phyloP scores from a whole-genome alignment of 2,113 vertebrate genomes.

The Triplophysa tibetana region DNA sequence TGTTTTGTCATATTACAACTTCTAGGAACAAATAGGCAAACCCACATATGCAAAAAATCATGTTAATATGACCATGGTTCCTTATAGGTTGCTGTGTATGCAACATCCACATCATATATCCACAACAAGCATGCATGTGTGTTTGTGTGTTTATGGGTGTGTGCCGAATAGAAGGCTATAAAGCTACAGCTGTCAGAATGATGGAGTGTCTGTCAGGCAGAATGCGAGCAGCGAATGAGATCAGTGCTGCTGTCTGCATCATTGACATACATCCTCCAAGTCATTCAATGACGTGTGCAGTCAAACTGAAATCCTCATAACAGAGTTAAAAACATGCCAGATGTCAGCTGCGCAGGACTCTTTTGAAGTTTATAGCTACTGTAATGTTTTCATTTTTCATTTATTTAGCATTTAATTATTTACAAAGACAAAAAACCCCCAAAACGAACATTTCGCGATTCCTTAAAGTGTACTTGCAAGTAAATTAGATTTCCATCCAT shows the following conservation, averaged over 20 bases:
- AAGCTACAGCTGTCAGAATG: conserved; percentile 35
- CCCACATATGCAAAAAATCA: conserved; percentile 17
- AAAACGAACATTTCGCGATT: background rate
- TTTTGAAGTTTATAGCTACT: conserved; percentile 7
- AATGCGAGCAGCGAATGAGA: conserved; percentile 28
- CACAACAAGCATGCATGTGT: conserved; percentile 26
- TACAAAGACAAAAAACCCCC: background rate
- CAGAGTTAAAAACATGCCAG: background rate
- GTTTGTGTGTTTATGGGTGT: conserved; percentile 24
- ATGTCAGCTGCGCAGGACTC: background rate
- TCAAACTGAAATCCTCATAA: background rate
- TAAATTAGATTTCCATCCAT: background rate
- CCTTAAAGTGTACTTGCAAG: background rate
- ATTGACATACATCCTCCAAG: conserved; percentile 34
- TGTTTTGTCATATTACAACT: no score
- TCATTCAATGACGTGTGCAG: conserved; percentile 12
- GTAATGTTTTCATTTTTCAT: background rate
- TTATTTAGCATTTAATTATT: background rate
- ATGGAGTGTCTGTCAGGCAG: conserved; percentile 28
- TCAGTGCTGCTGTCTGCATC: conserved; percentile 37
- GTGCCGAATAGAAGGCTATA: conserved; percentile 6
- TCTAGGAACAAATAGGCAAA: background rate
- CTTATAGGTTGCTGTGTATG: conserved; percentile 6
- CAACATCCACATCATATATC: conserved; percentile 6
- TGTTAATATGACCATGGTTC: background rate